Conservation (phyloP, 2,888 invertebrate species). For the Merodon equestris region DNA sequence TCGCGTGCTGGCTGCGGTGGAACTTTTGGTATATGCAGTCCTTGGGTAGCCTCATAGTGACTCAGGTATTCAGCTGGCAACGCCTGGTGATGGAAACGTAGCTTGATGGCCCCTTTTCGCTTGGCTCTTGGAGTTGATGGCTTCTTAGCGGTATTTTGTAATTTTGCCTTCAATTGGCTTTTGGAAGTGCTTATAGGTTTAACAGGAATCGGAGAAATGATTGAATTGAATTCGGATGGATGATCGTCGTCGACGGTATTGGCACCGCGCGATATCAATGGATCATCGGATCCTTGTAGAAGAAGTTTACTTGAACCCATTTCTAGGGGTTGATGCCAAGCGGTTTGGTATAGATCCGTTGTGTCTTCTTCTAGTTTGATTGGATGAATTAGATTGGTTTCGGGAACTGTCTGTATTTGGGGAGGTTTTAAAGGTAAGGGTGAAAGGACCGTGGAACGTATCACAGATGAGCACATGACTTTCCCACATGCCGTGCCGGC, state of each 20-base stretch:
- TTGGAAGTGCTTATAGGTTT: conserved; percentile 47
- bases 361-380: conserved; percentile 55
- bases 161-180: conserved; percentile 74
- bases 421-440: conserved; percentile 57
- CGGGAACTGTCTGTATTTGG: conserved; percentile 44
- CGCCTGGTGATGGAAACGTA: conserved; percentile 90
- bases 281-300: conserved; percentile 78
- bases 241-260: conserved; percentile 74
- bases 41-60: conserved; percentile 87
- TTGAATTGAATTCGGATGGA: conserved; percentile 73
- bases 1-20: conserved; percentile 74
- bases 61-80: conserved; percentile 88
- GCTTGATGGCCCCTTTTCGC: conserved; percentile 82
- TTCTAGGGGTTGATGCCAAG: conserved; percentile 60
- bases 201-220: conserved; percentile 70
- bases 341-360: conserved; percentile 43
- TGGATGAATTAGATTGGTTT: conserved; percentile 34
- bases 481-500: conserved; percentile 70
- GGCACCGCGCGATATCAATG: conserved; percentile 78
- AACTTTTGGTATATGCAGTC: conserved; percentile 78
- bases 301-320: conserved; percentile 73
- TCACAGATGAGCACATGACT: conserved; percentile 71
- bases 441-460: conserved; percentile 68
- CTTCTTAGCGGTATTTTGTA: conserved; percentile 62
- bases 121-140: conserved; percentile 57